Evolutionary conservation across 2,888 invertebrate species (phyloP), one percentile per base, ranked within the genome.

Genomic region (Drosophila picticornis): DNA sequence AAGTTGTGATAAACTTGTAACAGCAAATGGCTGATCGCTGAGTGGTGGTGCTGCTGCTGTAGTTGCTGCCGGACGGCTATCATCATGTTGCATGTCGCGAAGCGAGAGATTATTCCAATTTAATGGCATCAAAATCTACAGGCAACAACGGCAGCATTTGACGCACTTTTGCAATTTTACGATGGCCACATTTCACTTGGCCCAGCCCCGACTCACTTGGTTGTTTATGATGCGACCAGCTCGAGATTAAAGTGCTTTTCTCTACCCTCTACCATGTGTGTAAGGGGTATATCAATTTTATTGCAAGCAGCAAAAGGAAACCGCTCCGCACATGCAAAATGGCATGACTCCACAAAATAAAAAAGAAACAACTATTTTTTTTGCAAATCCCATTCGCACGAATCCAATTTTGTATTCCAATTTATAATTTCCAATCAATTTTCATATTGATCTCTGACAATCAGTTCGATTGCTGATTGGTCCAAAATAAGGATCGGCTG

Each of bases 161-260:
- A 78, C 76, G 80, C 78, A 80, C 64, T 78, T 75, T 78, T 78
- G 70, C 80, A 80, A 59, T 70, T 78, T 80, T 78, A 80, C 77
- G 77, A 78, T 75, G 65, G 68, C 62, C 69, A 73, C 77, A 77
- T 65, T 69, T 77, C 63, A 66, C 50, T 68, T 68, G 68, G 69
- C 68, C 55, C 34, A 34, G 25, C 16, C 46, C 32, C 46, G 62
- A 51, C 56, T 61, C 71, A 51, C 53, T 80, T 67, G 55, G 60
- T 78, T 79, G 77, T 80, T 80, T 78, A 78, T 66, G 77, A 77
- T 56, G 50, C 66, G 67, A 56, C 80, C 61, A 67, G 67, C 61
- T 61, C 64, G 48, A 78, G 67, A 71, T 65, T 78, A 80, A 75
- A 78, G 77, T 78, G 77, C 80, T 80, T 80, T 66, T 52, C 11